Evolutionary conservation across 2,797 vertebrate genomes (phyloP).

Genomic region (Chiroxiphia lanceolata): DNA sequence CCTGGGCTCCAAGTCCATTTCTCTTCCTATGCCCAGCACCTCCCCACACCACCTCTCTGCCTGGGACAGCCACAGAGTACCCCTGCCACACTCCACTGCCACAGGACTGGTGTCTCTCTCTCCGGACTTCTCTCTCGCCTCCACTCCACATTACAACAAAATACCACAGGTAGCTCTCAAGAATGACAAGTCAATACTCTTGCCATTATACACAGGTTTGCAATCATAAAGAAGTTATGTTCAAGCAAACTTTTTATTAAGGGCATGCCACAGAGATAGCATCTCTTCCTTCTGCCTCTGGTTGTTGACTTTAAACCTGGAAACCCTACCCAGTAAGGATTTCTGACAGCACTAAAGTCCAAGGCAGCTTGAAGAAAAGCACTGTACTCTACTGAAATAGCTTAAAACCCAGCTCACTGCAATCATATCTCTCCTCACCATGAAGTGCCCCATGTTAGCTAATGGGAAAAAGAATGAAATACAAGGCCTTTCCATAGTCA

Average conservation of each 20-base stretch:
- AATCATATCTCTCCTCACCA: background rate
- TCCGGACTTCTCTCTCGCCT: background rate
- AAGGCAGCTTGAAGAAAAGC: background rate
- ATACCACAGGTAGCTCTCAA: background rate
- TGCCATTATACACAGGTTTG: background rate
- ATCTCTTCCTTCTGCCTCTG: background rate
- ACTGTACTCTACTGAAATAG: background rate
- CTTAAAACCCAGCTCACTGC: background rate
- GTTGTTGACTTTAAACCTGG: conserved; percentile 4
- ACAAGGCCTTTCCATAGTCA: background rate
- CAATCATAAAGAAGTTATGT: background rate
- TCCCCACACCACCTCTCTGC: background rate
- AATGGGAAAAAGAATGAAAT: background rate
- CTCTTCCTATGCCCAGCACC: background rate
- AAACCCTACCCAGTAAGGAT: background rate
- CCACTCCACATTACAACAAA: background rate
- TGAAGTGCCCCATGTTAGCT: background rate
- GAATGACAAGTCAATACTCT: background rate
- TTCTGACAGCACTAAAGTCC: background rate
- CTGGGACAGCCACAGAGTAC: background rate
- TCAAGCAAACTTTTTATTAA: conserved; percentile 11
- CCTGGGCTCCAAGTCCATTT: background rate
- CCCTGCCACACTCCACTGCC: fast-evolving
- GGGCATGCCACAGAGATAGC: background rate
- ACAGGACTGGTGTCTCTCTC: background rate